A percentile compares a stretch with the other conserved stretches of the same genome.
phyloP scores from a whole-genome alignment of 23 tunicate genomes.

The Styela clava region DNA sequence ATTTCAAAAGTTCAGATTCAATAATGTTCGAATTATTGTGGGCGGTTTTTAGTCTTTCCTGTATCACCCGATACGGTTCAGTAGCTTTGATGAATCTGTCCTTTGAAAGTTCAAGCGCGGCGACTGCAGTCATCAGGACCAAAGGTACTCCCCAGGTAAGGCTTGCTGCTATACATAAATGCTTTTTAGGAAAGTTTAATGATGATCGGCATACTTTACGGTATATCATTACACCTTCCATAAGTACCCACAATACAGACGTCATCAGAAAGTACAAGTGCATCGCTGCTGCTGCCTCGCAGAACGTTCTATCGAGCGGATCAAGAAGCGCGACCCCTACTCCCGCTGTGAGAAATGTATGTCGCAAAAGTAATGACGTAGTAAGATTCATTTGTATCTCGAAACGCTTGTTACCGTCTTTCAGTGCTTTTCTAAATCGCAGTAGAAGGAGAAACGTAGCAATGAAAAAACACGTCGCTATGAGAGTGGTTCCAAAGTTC shows the following conservation, averaged over 20 bases:
- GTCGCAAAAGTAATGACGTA: conserved; percentile 3
- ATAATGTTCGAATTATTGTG: not conserved
- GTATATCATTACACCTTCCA: conserved; percentile 16
- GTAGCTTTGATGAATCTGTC: not conserved
- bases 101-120: conserved; percentile 4
- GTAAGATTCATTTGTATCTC: conserved; percentile 5
- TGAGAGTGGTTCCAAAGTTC: conserved; percentile 1
- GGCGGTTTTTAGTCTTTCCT: not conserved
- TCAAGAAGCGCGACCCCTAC: conserved; percentile 6
- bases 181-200: not conserved
- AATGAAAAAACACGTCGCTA: not conserved
- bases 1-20: not conserved
- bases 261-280: conserved; percentile 15
- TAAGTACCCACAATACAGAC: conserved; percentile 8
- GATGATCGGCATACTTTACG: conserved; percentile 10
- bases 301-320: not conserved
- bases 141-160: conserved; percentile 4
- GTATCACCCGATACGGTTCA: not conserved
- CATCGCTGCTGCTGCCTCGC: not conserved
- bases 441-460: not conserved
- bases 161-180: too few relatives aligned
- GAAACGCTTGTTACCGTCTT: conserved; percentile 14
- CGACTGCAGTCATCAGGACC: not conserved
- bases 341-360: conserved; percentile 3
- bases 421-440: conserved; percentile 1